Evolutionary conservation across 1,140 invertebrate genomes (phyloP).

Genomic region (Macrobrachium rosenbergii): DNA sequence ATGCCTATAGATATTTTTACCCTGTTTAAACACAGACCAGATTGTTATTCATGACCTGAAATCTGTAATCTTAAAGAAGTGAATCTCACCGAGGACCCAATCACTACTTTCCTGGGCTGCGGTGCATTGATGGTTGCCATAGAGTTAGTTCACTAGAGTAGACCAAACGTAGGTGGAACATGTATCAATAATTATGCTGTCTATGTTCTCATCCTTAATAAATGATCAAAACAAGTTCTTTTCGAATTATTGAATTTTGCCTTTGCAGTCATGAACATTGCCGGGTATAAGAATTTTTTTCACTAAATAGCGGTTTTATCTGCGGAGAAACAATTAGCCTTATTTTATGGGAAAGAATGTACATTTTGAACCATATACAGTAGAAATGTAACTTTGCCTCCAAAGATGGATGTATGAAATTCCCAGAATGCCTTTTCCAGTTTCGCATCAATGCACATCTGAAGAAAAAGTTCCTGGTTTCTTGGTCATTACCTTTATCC

Average conservation of each 20-base stretch:
- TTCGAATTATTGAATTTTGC: background rate
- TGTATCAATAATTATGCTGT: conserved; percentile 64
- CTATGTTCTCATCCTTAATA: conserved; percentile 64
- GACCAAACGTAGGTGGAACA: conserved; percentile 62
- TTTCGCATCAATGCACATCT: too few relatives aligned
- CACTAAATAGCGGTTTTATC: background rate
- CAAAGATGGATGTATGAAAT: too few relatives aligned
- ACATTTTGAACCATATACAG: too few relatives aligned
- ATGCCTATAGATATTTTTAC: conserved; percentile 63
- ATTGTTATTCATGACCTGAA: conserved; percentile 60
- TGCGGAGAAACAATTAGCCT: too few relatives aligned
- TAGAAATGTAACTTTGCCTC: too few relatives aligned
- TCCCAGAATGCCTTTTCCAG: too few relatives aligned
- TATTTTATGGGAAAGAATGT: too few relatives aligned
- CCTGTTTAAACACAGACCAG: conserved; percentile 58
- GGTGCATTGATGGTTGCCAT: conserved; percentile 60
- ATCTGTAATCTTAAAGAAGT: conserved; percentile 47
- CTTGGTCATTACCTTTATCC: too few relatives aligned
- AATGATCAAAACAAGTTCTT: conserved; percentile 57
- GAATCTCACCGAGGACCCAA: conserved; percentile 61
- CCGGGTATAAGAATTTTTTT: too few relatives aligned
- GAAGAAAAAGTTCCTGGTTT: too few relatives aligned
- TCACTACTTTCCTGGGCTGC: conserved; percentile 50
- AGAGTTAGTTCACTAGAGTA: conserved; percentile 63
- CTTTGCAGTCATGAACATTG: background rate